Evolutionary conservation across 1,140 invertebrate species (phyloP).

Genomic region (Octopus sinensis): DNA sequence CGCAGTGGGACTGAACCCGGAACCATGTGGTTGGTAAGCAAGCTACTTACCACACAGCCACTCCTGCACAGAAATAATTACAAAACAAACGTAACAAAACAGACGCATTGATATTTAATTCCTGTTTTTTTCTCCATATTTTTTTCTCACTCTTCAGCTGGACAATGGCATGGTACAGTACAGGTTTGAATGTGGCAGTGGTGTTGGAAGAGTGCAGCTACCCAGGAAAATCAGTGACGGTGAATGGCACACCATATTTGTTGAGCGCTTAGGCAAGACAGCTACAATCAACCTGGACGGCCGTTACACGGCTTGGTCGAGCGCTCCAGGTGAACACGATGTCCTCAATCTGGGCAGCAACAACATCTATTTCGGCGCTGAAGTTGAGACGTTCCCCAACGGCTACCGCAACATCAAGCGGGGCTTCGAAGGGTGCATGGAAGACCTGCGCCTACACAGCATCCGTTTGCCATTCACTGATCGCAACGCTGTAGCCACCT

Average conservation of each 20-base stretch:
- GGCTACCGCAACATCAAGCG: constrained; percentile 71
- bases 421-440: constrained; percentile 88
- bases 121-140: neutral
- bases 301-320: constrained; percentile 72
- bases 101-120: no score
- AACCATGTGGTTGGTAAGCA: no score
- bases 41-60: no score
- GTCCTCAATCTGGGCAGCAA: constrained; percentile 82
- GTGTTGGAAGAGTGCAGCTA: constrained; percentile 80
- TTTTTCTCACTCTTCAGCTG: constrained; percentile 57
- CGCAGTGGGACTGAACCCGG: no score
- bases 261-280: constrained; percentile 71
- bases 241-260: constrained; percentile 80
- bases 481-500: constrained; percentile 61
- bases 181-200: constrained; percentile 84
- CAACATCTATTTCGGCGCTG: constrained; percentile 80
- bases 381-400: constrained; percentile 67
- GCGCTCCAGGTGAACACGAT: constrained; percentile 77
- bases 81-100: no score
- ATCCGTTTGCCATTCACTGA: constrained; percentile 69
- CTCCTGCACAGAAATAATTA: no score
- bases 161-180: constrained; percentile 81
- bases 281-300: constrained; percentile 78
- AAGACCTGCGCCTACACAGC: constrained; percentile 78
- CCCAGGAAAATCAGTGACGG: constrained; percentile 79